Evolutionary conservation across 2,797 vertebrate species (phyloP), one percentile per base, ranked within the genome.

Genomic region (Decapterus maruadsi): DNA sequence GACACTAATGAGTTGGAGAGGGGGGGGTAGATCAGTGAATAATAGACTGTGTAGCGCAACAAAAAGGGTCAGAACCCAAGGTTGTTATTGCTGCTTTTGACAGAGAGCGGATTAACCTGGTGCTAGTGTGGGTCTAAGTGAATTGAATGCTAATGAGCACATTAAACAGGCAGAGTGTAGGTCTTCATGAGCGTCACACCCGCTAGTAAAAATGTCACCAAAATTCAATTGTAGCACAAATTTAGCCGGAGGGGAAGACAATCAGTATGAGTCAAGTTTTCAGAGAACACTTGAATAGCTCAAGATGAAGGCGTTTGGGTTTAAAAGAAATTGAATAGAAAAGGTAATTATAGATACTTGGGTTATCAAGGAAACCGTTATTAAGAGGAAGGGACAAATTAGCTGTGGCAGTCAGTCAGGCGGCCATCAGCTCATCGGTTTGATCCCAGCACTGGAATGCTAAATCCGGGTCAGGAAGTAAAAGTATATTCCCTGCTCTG

Each of bases 61-160:
- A 69, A 80, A 75, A 78, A 75, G 66, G 77, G 79, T 87, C 83
- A 82, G 54, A 69, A 85, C 50, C 53, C 60, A 66, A 84, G 61
- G 79, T 76, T 79, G 68, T 69, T 76, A 61, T 75, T 83, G 74
- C 66, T 76, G 68, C 51, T 72, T 76, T 76, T 68, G 82, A 72
- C 51, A 78, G 45, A 75, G 45, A 63, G 68, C 0, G 2, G 69
- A 77, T 85, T 84, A 81, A 71, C 80, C 68, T 29, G 67, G 45
- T 55, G 60, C 42, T 68, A 8, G 69, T 60, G 63, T 51, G 48
- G 40, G 38, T 66, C 31, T 36, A 26, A 67, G 51, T 68, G 77
- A 77, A 80, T 55, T 0, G 65, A 51, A 83, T 75, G 68, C 61
- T 69, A 89, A 90, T 81, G 40, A 84, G 56, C 51, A 71, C 58